Evolutionary conservation across 2,888 invertebrate species (phyloP), one percentile per base, ranked within the genome.

Genomic region (Oxytorus armatus): DNA sequence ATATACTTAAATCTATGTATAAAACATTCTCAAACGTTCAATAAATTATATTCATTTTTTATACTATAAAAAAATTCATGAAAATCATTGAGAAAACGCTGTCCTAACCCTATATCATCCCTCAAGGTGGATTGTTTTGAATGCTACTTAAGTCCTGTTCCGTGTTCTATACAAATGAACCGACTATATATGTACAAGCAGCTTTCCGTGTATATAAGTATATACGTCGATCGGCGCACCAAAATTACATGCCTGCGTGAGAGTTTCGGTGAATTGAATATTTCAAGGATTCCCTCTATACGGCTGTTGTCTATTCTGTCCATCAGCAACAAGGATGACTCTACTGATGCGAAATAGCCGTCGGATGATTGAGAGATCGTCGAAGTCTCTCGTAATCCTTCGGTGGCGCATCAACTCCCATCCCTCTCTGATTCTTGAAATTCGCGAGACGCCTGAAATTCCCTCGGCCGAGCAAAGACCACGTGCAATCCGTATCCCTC

Each of bases 121-220:
- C n/a, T n/a, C 16, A 14, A 44, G 2, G 16, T 44, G 44, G 16
- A 14, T 44, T 44, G 14, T 14, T 10, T 14, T 1, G 3, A 14
- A 44, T 2, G 1, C 14, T 44, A 3, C 44, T 0, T n/a, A 8
- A 14, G 3, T 1, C 44, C 14, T 44, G 44, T 44, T 44, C 14
- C 4, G 16, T 44, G 14, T 14, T 44, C 14, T 44, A 44, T 44
- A n/a, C 16, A 14, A 14, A 44, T 44, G 16, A 7, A 5, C 2
- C 44, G 14, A 44, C 14, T 14, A n/a, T n/a, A n/a, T n/a, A n/a
- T n/a, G 16, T 44, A 63, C 47, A 47, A 63, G 63, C 63, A 47
- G 63, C 63, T 63, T 47, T 63, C 11, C 23, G 29, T 11, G 16
- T 16, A 36, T 44, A 14, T 44, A 44, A 4, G 29, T 29, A 29